A percentile compares a stretch with the other conserved stretches of the same genome.
Conservation (phyloP, 1,140 invertebrate genomes). For the Periplaneta americana region DNA sequence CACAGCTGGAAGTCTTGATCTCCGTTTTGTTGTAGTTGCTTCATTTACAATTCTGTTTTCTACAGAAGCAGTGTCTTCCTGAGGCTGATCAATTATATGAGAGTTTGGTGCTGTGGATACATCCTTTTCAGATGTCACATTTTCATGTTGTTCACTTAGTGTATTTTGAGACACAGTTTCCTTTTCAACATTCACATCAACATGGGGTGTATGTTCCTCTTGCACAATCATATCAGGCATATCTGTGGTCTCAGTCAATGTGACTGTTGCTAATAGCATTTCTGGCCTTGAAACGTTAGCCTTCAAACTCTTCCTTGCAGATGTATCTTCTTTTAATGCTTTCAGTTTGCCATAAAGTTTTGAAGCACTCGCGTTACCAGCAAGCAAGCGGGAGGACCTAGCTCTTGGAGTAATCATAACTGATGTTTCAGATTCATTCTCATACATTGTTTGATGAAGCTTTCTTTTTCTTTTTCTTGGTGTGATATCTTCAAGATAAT, state of each 20-base stretch:
- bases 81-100: neutral
- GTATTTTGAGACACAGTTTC: neutral
- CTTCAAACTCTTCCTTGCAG: neutral
- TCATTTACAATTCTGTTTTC: neutral
- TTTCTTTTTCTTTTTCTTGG: neutral
- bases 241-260: neutral
- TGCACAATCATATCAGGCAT: no score
- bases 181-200: neutral
- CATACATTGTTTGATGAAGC: neutral
- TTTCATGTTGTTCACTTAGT: neutral
- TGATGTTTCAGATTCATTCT: neutral
- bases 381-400: neutral
- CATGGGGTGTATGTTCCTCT: no score
- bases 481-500: no score
- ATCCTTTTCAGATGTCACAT: neutral
- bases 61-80: neutral
- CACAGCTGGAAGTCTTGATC: neutral
- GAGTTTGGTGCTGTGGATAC: neutral
- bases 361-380: neutral
- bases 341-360: neutral
- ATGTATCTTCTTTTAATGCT: no score
- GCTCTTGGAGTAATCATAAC: neutral
- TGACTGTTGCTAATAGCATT: neutral
- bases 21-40: neutral
- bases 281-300: neutral